Base-by-base conservation (phyloP, 2,797 vertebrate species). In the Gallinago nigripennis region DNA sequence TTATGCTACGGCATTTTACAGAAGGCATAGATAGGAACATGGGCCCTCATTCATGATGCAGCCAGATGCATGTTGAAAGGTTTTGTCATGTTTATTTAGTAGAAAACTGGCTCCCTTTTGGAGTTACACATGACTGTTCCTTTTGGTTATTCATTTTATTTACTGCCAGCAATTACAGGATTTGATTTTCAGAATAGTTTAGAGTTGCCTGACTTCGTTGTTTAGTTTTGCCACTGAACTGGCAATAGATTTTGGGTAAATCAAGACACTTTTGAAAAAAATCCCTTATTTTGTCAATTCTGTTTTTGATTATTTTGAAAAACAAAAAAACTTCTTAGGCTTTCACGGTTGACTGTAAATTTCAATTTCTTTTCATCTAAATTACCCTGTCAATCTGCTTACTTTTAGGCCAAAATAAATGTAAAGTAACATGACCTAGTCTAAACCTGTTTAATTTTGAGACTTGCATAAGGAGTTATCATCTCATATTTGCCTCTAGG, bases 401-500 rank as follows among this genome's bases (percentile, higher is more conserved):
- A 21, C 11, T 72, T 73, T 39, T 17, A 66, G 35, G 51, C 53
- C 53, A 70, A 80, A 70, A 18, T 28, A 71, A 78, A 86, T 1
- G 7, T 53, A 16, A 70, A 73, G 11, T 60, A 75, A 73, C 7
- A 7, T 82, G 83, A 92, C 90, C 84, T 35, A 8, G 16, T 21
- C 54, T 51, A 91, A 92, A 84, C 70, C 54, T 54, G 12, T 46
- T 76, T 31, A 37, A 45, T 54, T 35, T n/a, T 37, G 64, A 53
- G 58, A 57, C 90, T 94, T 94, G 79, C 65, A 24, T 84, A 91
- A 94, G 88, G 92, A 73, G 46, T 37, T 83, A 58, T 17, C 78
- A 82, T 68, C 21, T 28, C 35, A 7, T 56, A 28, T 69, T 91
- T 95, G 77, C 88, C 88, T 72, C 41, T 6, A 37, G 91, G 77